Base-by-base conservation (phyloP, 1,140 invertebrate genomes). In the Sitophilus oryzae region DNA sequence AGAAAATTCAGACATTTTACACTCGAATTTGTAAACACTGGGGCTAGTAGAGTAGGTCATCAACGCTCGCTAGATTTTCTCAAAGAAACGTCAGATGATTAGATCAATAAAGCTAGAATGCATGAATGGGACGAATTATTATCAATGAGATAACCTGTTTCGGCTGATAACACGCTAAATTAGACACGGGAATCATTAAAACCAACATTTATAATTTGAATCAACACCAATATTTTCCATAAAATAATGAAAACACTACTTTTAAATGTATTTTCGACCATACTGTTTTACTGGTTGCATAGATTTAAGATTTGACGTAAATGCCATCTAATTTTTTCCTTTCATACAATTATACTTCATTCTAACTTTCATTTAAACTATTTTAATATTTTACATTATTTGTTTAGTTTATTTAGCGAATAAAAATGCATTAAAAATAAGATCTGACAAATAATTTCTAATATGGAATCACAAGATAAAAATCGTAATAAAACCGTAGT, bases 41-140 rank as follows among this genome's bases (percentile, higher is more conserved):
- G 48, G 49, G 36, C 55, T 57, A 57, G 55, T 57, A 52, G 55
- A 57, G 55, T 57, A 57, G 55, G 55, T 57, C 55, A 57, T 46
- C 48, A 30, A 30, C 25, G 55, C 48, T 57, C 49, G 55, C 40
- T 52, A 52, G 55, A 47, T 46, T 57, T 57, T 49, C 55, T 56
- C 41, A 57, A 57, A 51, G 55, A 52, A 56, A 57, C 34, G 55
- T 57, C 55, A 57, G 55, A 57, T 57, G 55, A 42, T 57, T 46
- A 8, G 43, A 57, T 57, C 55, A 57, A 57, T 57, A 57, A 51
- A 45, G 49, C 49, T 40, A 36, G n/a, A 57, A 41, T 30, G 34
- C 34, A 57, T 57, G 55, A 57, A 57, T 57, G 55, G 43, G 41
- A 38, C 42, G 25, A 35, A 30, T 15, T 46, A 57, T 57, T 57